phyloP scores from a whole-genome alignment of 2,113 vertebrate genomes.

The Sinocyclocheilus anshuiensis region DNA sequence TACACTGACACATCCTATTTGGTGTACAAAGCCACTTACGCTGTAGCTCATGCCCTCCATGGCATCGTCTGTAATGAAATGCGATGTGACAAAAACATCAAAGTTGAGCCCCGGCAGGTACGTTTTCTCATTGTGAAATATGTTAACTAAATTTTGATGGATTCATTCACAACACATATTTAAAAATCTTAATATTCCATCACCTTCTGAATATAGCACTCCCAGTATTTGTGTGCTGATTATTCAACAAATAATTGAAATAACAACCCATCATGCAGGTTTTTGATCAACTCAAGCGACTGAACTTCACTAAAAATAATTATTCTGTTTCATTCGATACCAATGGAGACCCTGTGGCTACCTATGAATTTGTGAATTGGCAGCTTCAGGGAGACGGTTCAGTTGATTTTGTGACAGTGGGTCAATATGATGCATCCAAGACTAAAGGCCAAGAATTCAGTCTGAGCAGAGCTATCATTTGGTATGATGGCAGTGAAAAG shows the following conservation, averaged over 20 bases:
- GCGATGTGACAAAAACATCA: conserved; percentile 56
- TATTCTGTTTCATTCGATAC: conserved; percentile 69
- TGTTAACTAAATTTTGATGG: background rate
- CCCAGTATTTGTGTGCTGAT: background rate
- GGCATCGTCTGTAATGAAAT: conserved; percentile 56
- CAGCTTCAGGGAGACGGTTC: conserved; percentile 56
- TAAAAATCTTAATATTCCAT: background rate
- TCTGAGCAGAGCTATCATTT: conserved; percentile 64
- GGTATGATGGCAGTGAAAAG: conserved; percentile 63
- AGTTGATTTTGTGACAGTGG: conserved; percentile 64
- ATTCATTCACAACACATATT: background rate
- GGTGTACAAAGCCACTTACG: conserved; percentile 74
- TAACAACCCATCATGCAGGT: conserved; percentile 54
- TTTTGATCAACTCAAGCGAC: conserved; percentile 60
- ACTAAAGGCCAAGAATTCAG: conserved; percentile 61
- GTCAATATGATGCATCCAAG: conserved; percentile 67
- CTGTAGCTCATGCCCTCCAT: conserved; percentile 70
- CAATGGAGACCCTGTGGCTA: conserved; percentile 70
- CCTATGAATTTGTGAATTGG: conserved; percentile 74
- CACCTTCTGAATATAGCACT: background rate
- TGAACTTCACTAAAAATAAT: conserved; percentile 66
- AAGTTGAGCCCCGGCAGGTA: conserved; percentile 64
- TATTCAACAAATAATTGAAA: background rate
- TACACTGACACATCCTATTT: conserved; percentile 73
- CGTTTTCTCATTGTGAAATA: background rate